phyloP scores from a whole-genome alignment of 2,113 vertebrate genomes.

The Malurus cyaneus region DNA sequence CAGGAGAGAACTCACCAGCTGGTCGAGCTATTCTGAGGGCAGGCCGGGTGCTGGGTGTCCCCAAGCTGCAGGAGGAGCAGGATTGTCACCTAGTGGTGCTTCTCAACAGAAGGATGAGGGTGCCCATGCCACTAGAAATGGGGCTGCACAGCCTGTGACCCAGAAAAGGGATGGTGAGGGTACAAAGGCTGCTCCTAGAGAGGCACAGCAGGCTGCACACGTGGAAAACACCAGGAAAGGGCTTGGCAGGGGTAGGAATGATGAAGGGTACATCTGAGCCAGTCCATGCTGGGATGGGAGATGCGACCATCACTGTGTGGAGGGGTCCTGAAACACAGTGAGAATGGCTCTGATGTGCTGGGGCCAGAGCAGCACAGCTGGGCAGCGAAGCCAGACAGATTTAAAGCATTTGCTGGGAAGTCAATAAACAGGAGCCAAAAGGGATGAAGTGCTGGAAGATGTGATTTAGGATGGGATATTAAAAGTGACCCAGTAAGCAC shows the following conservation, averaged over 20 bases:
- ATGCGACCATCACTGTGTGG: rapidly evolving
- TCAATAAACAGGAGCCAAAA: neutral
- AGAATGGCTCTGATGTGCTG: rapidly evolving
- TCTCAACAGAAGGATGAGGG: neutral
- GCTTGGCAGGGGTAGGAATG: neutral
- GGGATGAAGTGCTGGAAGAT: slow-evolving; percentile 13
- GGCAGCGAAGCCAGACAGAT: neutral
- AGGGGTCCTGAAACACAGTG: neutral
- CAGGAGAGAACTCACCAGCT: neutral
- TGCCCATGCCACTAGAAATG: rapidly evolving
- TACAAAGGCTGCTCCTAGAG: neutral
- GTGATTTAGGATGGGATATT: slow-evolving; percentile 19
- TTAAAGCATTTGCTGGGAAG: slow-evolving; percentile 20
- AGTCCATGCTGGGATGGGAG: neutral
- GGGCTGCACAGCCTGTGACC: neutral
- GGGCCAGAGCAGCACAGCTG: neutral
- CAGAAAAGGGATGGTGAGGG: neutral
- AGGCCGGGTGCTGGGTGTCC: neutral
- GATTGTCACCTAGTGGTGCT: neutral
- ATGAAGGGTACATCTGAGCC: neutral
- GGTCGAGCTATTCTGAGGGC: neutral
- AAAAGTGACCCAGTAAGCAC: neutral
- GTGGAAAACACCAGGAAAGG: neutral
- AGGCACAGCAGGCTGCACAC: neutral
- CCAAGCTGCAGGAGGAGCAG: neutral